These are phyloP conservation scores for Pyrgilauda ruficollis DNA, from an alignment of 2,113 vertebrate genomes.

Conservation along the genomic window DNA sequence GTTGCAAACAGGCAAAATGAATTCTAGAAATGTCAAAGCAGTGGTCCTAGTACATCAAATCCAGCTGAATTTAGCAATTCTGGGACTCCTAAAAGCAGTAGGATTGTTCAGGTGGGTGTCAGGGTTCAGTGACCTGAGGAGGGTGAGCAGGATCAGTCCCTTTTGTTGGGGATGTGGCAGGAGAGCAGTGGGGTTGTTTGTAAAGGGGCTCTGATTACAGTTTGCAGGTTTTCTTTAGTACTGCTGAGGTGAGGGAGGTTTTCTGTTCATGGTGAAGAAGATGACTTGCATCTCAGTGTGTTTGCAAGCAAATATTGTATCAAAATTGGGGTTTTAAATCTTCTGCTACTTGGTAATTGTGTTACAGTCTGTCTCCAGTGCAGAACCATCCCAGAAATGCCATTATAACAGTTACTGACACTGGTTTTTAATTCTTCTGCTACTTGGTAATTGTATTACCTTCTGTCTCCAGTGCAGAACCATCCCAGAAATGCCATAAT, in stretches of 20 bases:
- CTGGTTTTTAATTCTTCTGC: background rate
- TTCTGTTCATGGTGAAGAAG: background rate
- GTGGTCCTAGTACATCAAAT: too few species aligned
- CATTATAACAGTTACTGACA: background rate
- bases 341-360: background rate
- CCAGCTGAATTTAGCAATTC: background rate
- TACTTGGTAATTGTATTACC: background rate
- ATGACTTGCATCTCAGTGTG: background rate
- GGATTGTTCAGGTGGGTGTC: background rate
- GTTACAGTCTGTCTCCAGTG: background rate
- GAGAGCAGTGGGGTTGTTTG: background rate
- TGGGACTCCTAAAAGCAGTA: rapidly evolving
- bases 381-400: background rate
- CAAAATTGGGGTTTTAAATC: background rate
- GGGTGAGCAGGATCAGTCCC: background rate
- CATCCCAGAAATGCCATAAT: background rate
- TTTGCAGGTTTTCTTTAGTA: background rate
- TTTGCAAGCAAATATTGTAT: background rate
- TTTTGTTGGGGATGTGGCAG: background rate
- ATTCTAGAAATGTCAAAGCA: background rate
- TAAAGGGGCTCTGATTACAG: background rate
- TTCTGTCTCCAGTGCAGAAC: background rate
- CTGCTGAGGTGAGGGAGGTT: background rate
- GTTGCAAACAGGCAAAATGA: background rate
- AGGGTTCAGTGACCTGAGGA: background rate